Base-by-base conservation (phyloP, 2,113 vertebrate species). In the Procavia capensis region DNA sequence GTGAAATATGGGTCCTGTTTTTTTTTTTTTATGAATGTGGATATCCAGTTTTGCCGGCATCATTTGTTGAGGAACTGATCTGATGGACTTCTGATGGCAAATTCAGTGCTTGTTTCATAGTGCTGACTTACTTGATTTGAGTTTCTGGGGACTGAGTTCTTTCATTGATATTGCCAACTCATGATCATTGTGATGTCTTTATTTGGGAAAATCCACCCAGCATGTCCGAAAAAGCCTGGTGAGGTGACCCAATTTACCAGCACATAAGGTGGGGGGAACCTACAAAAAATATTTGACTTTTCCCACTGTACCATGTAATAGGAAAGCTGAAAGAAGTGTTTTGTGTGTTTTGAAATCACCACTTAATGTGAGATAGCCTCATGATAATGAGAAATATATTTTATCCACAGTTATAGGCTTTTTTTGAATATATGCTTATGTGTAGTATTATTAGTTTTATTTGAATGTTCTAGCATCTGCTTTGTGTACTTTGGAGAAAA, bases 151-250 rank as follows among this genome's bases (percentile, higher is more conserved):
- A 96, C 91, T 96, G 86, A 87, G 50, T 93, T 97, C 75, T 89
- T 88, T 90, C 88, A 34, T 25, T 96, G 89, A 87, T 93, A 85
- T 39, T 97, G 94, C 96, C 93, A 97, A 59, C 82, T 96, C 79
- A 91, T 70, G 82, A 91, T 70, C 88, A 93, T 91, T 94, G 80
- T 96, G 95, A 97, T 97, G 94, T 95, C 96, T 97, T 97, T 96
- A 97, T 97, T 97, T 95, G 83, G 82, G 91, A 95, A 97, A 95
- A 96, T 96, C 94, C n/a, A 97, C 96, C 25, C 94, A 96, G 89
- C 83, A 39, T 54, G 89, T 89, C 80, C 75, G 41, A 81, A 95
- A 79, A 14, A 80, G 54, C 94, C 88, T 88, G 89, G 93, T 50
- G 93, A 97, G 95, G 91, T 96, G 93, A 97, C 95, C 96, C 96